Evolutionary conservation across 2,888 invertebrate species (phyloP), one percentile per base, ranked within the genome.

Genomic region (Allygus modestus): DNA sequence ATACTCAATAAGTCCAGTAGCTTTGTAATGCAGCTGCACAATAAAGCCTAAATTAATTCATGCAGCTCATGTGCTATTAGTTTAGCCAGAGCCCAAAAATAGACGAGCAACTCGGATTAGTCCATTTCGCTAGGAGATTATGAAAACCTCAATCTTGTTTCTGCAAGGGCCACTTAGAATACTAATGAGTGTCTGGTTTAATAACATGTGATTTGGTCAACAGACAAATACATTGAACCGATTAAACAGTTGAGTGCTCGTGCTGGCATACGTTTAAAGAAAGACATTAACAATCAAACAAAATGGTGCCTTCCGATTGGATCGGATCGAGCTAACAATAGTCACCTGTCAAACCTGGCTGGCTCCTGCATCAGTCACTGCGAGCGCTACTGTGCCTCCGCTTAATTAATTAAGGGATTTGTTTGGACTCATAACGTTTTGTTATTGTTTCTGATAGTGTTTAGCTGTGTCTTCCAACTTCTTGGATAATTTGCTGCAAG

Each of bases 321-420:
- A 65, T 23, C 20, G 58, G 5, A 46, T 54, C 20, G 65, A 65
- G 65, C 65, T 65, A 65, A 65, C 65, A 65, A 65, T 65, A 65
- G 65, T 26, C 65, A 65, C 65, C 65, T 65, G 65, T 65, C 65
- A 65, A 65, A 65, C 65, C 31, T 26, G 28, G 65, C 65, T 54
- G 2, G 20, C 17, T 65, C 28, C 65, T 0, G 31, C 9, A 65
- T 65, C 65, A 65, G 65, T 65, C 65, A 65, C 65, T 17, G 31
- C 28, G 31, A 31, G 65, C 65, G 65, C 65, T 31, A 15, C 28
- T 65, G 28, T 28, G 28, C 65, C 31, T 17, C 58, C 28, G 28
- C 65, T 65, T 65, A 65, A 65, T 65, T 65, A 65, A 65, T 65
- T 28, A 65, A 15, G 9, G 15, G 20, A 65, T 28, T 65, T 65